Conservation (phyloP, 2,113 vertebrate species). For the Rhynchomys soricoides region DNA sequence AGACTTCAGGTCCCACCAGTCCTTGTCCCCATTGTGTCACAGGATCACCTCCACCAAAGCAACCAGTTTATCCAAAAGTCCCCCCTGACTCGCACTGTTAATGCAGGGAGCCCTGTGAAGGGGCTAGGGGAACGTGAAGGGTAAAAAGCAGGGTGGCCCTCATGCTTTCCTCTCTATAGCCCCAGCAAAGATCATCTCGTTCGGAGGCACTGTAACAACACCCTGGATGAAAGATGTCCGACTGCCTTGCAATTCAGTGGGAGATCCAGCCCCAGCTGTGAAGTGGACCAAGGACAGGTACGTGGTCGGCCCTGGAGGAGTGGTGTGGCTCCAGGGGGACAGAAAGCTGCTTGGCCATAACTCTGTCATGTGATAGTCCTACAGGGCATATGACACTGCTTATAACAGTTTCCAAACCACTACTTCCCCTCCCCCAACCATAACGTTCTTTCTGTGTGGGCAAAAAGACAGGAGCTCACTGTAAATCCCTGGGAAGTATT, state of each 20-base stretch:
- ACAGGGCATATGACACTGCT: not conserved
- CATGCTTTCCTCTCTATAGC: slow-evolving; percentile 83
- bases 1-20: not conserved
- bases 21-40: not conserved
- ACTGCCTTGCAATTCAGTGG: slow-evolving; percentile 95
- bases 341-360: too few species aligned
- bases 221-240: slow-evolving; percentile 99
- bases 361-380: not conserved
- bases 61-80: not conserved
- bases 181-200: slow-evolving; percentile 98
- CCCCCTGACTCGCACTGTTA: not conserved
- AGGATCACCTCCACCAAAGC: not conserved
- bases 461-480: not conserved
- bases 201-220: slow-evolving; percentile 96
- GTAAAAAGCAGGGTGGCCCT: not conserved
- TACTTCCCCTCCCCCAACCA: not conserved
- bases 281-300: slow-evolving; percentile 99
- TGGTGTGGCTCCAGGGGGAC: not conserved
- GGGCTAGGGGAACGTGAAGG: not conserved
- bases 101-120: not conserved
- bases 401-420: not conserved
- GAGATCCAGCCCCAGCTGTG: slow-evolving; percentile 94
- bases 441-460: not conserved
- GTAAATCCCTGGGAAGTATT: not conserved
- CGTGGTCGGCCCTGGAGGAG: fast-evolving